Conservation (phyloP, 2,888 invertebrate genomes). For the Acrobasis repandana region DNA sequence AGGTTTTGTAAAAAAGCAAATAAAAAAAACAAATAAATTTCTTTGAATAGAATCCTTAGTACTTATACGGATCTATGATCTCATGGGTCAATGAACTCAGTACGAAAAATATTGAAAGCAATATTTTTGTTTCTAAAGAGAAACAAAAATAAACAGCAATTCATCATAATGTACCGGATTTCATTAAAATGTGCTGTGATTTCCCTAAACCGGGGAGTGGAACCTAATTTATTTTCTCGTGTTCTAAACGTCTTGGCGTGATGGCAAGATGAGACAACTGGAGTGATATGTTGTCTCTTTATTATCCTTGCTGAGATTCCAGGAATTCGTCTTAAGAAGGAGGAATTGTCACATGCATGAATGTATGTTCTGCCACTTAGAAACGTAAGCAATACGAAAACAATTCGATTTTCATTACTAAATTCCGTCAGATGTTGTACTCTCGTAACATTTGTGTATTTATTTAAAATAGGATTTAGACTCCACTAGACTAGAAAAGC, state of each 20-base stretch:
- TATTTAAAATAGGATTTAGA: too few relatives aligned
- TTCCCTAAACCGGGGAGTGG: neutral
- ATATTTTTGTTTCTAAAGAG: too few relatives aligned
- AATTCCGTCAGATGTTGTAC: too few relatives aligned
- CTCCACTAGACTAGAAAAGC: too few relatives aligned
- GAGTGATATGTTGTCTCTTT: neutral
- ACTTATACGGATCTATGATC: neutral
- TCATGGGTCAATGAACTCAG: neutral
- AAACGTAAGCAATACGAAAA: too few relatives aligned
- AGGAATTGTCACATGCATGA: neutral
- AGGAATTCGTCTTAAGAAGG: neutral
- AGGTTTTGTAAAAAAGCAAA: too few relatives aligned
- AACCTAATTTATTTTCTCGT: constrained; percentile 7
- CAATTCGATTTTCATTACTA: too few relatives aligned
- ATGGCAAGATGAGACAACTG: neutral
- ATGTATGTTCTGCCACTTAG: too few relatives aligned
- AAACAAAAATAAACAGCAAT: constrained; percentile 14
- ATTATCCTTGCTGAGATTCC: neutral
- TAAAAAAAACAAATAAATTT: too few relatives aligned
- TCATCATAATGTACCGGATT: constrained; percentile 9
- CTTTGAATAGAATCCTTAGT: too few relatives aligned
- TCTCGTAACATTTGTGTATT: too few relatives aligned
- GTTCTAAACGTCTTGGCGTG: constrained; percentile 2
- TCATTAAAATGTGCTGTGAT: constrained; percentile 8
- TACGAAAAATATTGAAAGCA: too few relatives aligned